These are phyloP conservation scores for Mesorhabditis sp. DNA, from an alignment of 2,888 invertebrate genomes.

Conservation along the genomic window DNA sequence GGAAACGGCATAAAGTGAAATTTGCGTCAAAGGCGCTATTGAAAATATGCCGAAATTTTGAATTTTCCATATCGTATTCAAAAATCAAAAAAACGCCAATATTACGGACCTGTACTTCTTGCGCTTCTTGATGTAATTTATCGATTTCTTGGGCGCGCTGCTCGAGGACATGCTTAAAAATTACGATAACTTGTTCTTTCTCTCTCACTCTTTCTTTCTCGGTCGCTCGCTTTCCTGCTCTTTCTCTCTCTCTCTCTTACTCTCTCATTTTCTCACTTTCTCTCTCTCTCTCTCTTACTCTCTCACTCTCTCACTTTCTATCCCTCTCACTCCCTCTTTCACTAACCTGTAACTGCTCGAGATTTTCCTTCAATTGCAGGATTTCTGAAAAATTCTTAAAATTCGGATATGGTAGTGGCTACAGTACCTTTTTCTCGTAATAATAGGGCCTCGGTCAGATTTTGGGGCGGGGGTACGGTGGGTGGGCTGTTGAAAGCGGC, in stretches of 20 bases:
- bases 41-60: no score
- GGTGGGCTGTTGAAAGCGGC: not conserved
- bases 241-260: conserved; percentile 10
- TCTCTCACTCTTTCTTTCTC: not conserved
- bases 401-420: no score
- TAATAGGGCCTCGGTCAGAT: not conserved
- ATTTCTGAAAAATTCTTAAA: not conserved
- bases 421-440: not conserved
- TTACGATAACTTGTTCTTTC: no score
- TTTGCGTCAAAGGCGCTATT: no score
- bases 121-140: not conserved
- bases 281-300: not conserved
- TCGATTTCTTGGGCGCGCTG: not conserved
- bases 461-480: not conserved
- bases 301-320: conserved; percentile 6
- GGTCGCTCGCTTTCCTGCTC: no score
- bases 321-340: not conserved
- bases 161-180: not conserved
- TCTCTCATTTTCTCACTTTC: conserved; percentile 9
- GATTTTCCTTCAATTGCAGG: not conserved
- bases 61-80: no score
- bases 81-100: not conserved
- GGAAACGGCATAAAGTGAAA: no score
- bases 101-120: not conserved
- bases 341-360: conserved; percentile 8